Evolutionary conservation across 1,140 invertebrate genomes (phyloP).

Genomic region (Brachionus plicatilis): DNA sequence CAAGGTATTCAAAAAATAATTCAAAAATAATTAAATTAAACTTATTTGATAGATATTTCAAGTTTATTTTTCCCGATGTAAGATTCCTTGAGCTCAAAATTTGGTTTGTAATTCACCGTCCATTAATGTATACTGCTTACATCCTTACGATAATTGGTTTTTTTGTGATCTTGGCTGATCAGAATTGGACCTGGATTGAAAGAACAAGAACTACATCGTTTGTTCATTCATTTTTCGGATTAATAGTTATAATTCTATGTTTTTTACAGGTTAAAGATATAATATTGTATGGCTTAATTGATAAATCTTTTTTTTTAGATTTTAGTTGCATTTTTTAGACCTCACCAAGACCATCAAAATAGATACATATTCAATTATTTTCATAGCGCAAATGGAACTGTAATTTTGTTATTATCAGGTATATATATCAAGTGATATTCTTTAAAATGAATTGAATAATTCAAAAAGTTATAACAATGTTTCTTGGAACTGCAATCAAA

Average conservation of each 20-base stretch:
- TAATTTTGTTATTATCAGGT: not conserved
- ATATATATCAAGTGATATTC: not conserved
- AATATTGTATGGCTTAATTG: not conserved
- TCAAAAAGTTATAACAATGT: not conserved
- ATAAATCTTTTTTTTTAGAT: not conserved
- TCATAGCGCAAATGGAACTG: not conserved
- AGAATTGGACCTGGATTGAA: conserved; percentile 33
- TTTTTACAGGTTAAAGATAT: not conserved
- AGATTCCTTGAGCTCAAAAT: conserved; percentile 26
- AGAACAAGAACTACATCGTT: not conserved
- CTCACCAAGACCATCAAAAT: not conserved
- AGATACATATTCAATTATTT: conserved; percentile 12
- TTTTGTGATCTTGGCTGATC: not conserved
- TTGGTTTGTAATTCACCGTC: conserved; percentile 34
- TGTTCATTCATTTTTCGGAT: conserved; percentile 28
- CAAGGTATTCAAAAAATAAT: not conserved
- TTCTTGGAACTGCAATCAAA: not conserved
- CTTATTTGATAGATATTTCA: not conserved
- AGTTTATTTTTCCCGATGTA: conserved; percentile 25
- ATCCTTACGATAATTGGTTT: not conserved
- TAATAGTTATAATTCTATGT: not conserved
- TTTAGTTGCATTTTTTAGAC: conserved; percentile 7
- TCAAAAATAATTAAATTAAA: not conserved
- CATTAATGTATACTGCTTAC: not conserved
- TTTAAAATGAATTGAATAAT: not conserved